Base-by-base conservation (phyloP, 2,888 invertebrate genomes). In the Acanthoscelides obtectus region DNA sequence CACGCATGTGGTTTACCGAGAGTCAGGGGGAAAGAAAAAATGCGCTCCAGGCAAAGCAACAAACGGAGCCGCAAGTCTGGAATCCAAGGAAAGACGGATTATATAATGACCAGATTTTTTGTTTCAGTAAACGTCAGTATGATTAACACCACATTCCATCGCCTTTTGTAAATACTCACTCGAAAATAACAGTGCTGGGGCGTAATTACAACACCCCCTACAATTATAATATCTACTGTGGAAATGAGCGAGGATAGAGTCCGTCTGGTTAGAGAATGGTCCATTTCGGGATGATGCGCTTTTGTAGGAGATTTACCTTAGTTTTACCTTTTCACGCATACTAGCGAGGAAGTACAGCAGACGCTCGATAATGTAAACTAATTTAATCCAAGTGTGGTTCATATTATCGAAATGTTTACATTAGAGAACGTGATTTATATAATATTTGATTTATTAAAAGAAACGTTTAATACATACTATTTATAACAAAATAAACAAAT, bases 141-240 rank as follows among this genome's bases (percentile, higher is more conserved):
- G 45, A 45, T 45, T 45, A 45, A 45, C 45, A 45, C 17, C 45
- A 45, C 45, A 45, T 45, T 45, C 45, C 45, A 45, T 45, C 45
- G 45, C 45, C 45, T 45, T 45, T 45, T 6, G 45, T 45, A 45
- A 45, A 45, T 45, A 45, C 12, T 45, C 17, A 45, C 45, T 12
- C 45, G 45, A 45, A 69, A 70, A 73, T 73, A 70, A 70, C 71
- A 22, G 70, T 69, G 22, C 67, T 69, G 63, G 6, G 68, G 70
- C 69, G 71, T 71, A 71, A 73, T 73, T 71, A 73, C 25, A 67
- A 66, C 72, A 66, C 72, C 71, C 72, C 72, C 71, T 72, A 69
- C 65, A 71, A 75, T 75, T 74, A 75, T 66, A 69, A 68, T 65
- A 67, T 64, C 70, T 69, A 68, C 70, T 65, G 45, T n/a, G 20